Percentiles rank a stretch among this genome's conserved stretches.
Evolutionary conservation across 2,797 vertebrate species (phyloP).

Genomic region (Gymnoscopelus microlampas): DNA sequence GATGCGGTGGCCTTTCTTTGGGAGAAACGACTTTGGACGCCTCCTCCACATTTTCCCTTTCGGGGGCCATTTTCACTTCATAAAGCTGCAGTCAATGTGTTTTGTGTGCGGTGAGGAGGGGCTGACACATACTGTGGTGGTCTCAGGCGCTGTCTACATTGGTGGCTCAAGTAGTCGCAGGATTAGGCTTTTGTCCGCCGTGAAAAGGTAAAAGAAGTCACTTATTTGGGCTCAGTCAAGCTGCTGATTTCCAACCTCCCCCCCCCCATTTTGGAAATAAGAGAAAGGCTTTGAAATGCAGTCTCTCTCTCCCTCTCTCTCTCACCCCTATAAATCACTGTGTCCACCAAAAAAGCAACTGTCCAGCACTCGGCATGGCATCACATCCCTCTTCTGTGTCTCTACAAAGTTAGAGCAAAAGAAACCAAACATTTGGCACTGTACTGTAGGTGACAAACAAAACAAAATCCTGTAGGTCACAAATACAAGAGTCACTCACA

Average conservation of each 20-base stretch:
- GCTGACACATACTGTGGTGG: constrained; percentile 92
- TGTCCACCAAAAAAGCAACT: constrained; percentile 77
- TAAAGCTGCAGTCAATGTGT: constrained; percentile 97
- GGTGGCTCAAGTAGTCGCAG: constrained; percentile 95
- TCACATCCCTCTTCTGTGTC: constrained; percentile 52
- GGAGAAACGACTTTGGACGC: constrained; percentile 90
- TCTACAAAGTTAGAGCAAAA: constrained; percentile 43
- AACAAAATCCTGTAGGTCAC: constrained; percentile 40
- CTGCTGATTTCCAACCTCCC: constrained; percentile 88
- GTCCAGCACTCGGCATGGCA: constrained; percentile 68
- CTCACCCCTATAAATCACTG: constrained; percentile 85
- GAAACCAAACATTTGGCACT: constrained; percentile 61
- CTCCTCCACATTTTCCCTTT: constrained; percentile 91
- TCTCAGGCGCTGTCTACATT: constrained; percentile 91
- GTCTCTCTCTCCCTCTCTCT: constrained; percentile 67
- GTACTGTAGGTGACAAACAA: constrained; percentile 11
- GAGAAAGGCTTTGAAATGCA: constrained; percentile 90
- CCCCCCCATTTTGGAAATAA: constrained; percentile 81
- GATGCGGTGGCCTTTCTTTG: constrained; percentile 88
- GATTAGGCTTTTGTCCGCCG: constrained; percentile 93
- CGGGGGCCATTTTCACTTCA: constrained; percentile 92
- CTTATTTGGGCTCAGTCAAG: constrained; percentile 98
- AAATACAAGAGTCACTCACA: constrained; percentile 47
- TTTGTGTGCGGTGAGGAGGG: constrained; percentile 91
- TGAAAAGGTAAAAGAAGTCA: constrained; percentile 99